Evolutionary conservation across 1,140 invertebrate species (phyloP), one percentile per base, ranked within the genome.

Genomic region (Listronotus bonariensis): DNA sequence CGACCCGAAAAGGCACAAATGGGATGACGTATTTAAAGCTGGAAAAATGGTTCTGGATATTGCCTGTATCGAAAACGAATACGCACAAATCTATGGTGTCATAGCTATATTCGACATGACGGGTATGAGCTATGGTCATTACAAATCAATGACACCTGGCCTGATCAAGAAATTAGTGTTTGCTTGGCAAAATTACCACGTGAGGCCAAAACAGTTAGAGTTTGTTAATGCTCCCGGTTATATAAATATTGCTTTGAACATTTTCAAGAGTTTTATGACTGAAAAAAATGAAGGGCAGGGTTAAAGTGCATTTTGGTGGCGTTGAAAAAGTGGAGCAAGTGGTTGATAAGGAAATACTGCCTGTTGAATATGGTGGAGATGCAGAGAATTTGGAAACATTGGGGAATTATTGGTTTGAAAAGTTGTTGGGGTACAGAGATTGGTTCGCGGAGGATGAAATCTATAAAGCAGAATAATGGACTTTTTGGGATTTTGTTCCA

Each of bases 231-330:
- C 87, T 2, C 89, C 89, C 0, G 68, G 74, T 1, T 83, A 90
- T 67, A 82, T 91, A 12, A 88, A 90, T 71, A 78, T 87, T 6
- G 78, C 92, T 5, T 77, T 92, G 18, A 86, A 85, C 49, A 82
- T 92, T 9, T 86, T 91, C 57, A 86, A 85, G 75, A 82, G 74
- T 59, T 92, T 92, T 69, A 87, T 92, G 87, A 86, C 82, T 18
- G 80, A 85, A 42, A 91, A n/a, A 92, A 69, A 75, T 90, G 65
- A 82, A 80, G 46, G 75, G 79, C 1, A 80, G 87, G 53, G 79
- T 89, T 4, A 72, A 81, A 54, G 77, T 88, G 0, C 83, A 85
- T 73, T 76, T 77, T 15, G 72, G 77, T 12, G 80, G 78, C 0
- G 73, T 65, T 32, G 74, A 71, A 20, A 75, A 70, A 31, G 74